Evolutionary conservation across 2,113 vertebrate genomes (phyloP).

Genomic region (Eonycteris spelaea): DNA sequence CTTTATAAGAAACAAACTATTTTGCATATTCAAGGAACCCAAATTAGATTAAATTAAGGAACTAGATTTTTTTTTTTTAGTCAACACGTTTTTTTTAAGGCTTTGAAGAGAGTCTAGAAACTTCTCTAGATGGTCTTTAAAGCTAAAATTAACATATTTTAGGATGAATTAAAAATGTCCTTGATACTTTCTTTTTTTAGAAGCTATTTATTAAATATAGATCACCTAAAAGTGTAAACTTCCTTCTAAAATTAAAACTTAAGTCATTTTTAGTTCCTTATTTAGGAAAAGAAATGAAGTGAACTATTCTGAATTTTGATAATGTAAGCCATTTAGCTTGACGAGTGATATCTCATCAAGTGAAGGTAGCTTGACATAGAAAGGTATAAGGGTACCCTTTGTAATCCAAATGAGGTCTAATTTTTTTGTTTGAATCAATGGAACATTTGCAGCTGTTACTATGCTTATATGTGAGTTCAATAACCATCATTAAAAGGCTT

Average conservation of each 20-base stretch:
- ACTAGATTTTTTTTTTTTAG: constrained; percentile 4
- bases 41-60: constrained; percentile 18
- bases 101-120: background rate
- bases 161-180: background rate
- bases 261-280: background rate
- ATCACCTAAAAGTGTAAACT: background rate
- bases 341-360: background rate
- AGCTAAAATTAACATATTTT: background rate
- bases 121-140: background rate
- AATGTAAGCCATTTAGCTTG: background rate
- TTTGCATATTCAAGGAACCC: constrained; percentile 11
- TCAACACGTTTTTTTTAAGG: background rate
- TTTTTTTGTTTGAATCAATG: background rate
- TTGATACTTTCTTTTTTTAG: background rate
- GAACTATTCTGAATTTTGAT: background rate
- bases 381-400: background rate
- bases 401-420: background rate
- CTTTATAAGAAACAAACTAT: constrained; percentile 5
- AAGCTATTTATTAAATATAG: background rate
- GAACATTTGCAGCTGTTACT: background rate
- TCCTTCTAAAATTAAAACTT: background rate
- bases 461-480: background rate
- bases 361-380: background rate
- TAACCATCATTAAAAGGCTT: background rate
- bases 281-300: background rate